Percentiles rank a stretch among this genome's conserved stretches.
These are phyloP conservation scores for Trichopria drosophilae DNA, from an alignment of 2,888 invertebrate species.

Conservation along the genomic window DNA sequence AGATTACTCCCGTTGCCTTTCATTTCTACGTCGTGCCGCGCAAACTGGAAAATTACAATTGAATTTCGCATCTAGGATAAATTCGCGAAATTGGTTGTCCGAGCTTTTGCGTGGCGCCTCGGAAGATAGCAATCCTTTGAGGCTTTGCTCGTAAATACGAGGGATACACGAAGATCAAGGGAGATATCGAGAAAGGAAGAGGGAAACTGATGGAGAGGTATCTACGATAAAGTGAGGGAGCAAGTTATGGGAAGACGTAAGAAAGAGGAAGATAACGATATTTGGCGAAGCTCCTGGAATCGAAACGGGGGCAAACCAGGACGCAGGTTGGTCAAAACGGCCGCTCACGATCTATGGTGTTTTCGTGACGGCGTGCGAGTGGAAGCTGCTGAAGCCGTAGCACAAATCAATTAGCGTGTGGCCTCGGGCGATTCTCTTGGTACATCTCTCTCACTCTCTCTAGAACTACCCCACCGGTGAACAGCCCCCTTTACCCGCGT, in stretches of 20 bases:
- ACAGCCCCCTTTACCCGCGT: conserved; percentile 36
- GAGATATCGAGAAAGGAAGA: too few species aligned
- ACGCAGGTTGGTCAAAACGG: conserved; percentile 12
- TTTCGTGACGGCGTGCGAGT: conserved; percentile 40
- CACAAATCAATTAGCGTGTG: conserved; percentile 53
- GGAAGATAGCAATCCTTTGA: conserved; percentile 52
- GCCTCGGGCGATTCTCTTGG: conserved; percentile 46
- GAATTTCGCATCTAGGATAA: conserved; percentile 8
- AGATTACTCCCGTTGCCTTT: too few species aligned
- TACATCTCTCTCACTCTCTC: too few species aligned
- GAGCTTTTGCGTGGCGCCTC: conserved; percentile 19
- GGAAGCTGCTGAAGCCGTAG: conserved; percentile 45
- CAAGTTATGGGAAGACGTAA: too few species aligned
- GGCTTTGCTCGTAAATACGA: conserved; percentile 42
- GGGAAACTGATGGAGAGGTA: too few species aligned
- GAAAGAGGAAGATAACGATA: conserved; percentile 29
- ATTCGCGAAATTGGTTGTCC: conserved; percentile 27
- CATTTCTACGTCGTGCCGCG: conserved; percentile 1
- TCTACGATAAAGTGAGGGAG: too few species aligned
- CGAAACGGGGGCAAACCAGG: too few species aligned
- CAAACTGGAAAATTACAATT: conserved; percentile 15
- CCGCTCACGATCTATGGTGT: conserved; percentile 41
- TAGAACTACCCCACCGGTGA: conserved; percentile 45
- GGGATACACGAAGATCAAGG: conserved; percentile 29
- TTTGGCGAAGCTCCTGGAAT: too few species aligned